Base-by-base conservation (phyloP, 2,113 vertebrate genomes). In the Lophius piscatorius region DNA sequence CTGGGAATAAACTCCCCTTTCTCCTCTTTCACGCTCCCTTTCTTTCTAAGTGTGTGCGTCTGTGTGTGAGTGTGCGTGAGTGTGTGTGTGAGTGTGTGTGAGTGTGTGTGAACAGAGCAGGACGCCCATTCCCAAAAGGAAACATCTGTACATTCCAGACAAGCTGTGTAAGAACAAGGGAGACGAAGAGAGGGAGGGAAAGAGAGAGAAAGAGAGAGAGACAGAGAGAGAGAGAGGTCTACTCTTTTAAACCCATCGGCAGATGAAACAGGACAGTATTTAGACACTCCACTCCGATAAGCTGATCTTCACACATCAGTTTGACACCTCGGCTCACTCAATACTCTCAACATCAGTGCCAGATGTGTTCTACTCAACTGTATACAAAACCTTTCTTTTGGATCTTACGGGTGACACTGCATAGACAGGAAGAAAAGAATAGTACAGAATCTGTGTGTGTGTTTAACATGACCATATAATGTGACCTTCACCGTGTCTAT, bases 71-170 rank as follows among this genome's bases (percentile, higher is more conserved):
- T 49, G 51, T 42, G 46, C 54, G 49, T 40, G 45, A 45, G 21
- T 48, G 46, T 60, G 26, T 45, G 6, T 44, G 56, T 63, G 59
- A 58, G 52, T 65, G 52, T 71, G 71, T 64, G 52, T 16, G 36
- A 9, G 17, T 87, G 84, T 91, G 89, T 88, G 91, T 88, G 88
- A 69, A 87, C 58, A 57, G 84, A 81, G 77, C 69, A 71, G 72
- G 80, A 84, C 75, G 80, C 78, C 84, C 55, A 42, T 65, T 92
- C 91, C 94, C 94, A 82, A 69, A 92, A 94, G 94, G 93, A 96
- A 95, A 96, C 94, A 95, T 96, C 95, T 97, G 96, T 90, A 93
- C 95, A 97, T 98, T 97, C 95, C 96, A 98, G 94, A 94, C 93
- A 48, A 80, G 85, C 94, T 95, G 86, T 91, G 94, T 98, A 97